phyloP scores from a whole-genome alignment of 2,888 invertebrate genomes.

The Idaea dimidiata region DNA sequence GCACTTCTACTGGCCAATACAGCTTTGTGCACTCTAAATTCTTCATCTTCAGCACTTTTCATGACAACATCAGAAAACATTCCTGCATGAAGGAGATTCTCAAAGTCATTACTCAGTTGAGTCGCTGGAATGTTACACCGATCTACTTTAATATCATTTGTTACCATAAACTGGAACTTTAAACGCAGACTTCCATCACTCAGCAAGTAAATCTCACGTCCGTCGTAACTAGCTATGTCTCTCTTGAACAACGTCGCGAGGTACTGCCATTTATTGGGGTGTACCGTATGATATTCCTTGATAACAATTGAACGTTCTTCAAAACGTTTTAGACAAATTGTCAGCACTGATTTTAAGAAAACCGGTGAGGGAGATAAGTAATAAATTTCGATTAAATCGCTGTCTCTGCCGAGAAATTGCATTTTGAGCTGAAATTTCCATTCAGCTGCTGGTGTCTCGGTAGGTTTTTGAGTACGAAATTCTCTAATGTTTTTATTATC shows the following conservation, averaged over 20 bases:
- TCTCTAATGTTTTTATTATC: constrained; percentile 60
- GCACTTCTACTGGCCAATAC: constrained; percentile 67
- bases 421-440: constrained; percentile 67
- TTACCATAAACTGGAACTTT: constrained; percentile 69
- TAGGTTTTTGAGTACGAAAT: constrained; percentile 59
- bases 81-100: constrained; percentile 60
- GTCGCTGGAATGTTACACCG: constrained; percentile 52
- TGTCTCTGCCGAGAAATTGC: constrained; percentile 64
- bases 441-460: constrained; percentile 41
- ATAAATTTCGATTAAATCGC: constrained; percentile 69
- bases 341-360: constrained; percentile 64
- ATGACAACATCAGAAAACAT: constrained; percentile 68
- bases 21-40: constrained; percentile 69
- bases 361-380: constrained; percentile 62
- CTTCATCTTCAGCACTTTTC: constrained; percentile 62
- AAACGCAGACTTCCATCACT: constrained; percentile 66
- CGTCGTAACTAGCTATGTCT: constrained; percentile 59
- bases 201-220: constrained; percentile 56
- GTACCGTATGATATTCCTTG: constrained; percentile 67
- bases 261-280: constrained; percentile 72
- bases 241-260: constrained; percentile 65
- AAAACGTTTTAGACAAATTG: constrained; percentile 64
- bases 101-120: constrained; percentile 65
- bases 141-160: constrained; percentile 65
- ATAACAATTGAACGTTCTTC: constrained; percentile 69